Evolutionary conservation across 2,888 invertebrate species (phyloP), one percentile per base, ranked within the genome.

Genomic region (Meandrusa payeni): DNA sequence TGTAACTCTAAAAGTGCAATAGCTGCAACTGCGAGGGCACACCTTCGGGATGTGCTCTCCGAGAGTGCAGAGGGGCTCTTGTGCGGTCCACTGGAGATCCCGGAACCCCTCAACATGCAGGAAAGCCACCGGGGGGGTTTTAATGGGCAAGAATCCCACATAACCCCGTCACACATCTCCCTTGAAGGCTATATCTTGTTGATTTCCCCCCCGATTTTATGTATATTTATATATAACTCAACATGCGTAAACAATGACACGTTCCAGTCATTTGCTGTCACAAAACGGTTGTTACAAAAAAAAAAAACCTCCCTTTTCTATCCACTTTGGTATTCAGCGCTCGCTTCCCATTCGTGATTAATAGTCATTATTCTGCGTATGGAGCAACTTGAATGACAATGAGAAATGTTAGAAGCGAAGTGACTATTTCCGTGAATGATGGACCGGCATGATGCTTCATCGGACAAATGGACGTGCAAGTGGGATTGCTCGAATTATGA

Each of bases 321-420:
- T 37, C 20, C 28, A 17, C 15, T 34, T 13, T 24, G 9, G 26
- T 15, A 38, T 38, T 26, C 37, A 20, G 20, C 24, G 13, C 11
- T 22, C 36, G 43, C 26, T 43, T 31, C 26, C 32, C 6, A 31
- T 13, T 38, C 7, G 17, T 34, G 43, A 43, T 32, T 43, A 43
- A 43, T 32, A 31, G 37, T 26, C 37, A 43, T 43, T 43, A 38
- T 37, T 43, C 37, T 43, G 43, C 43, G 38, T 37, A 22, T 32
- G 43, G 37, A 32, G 28, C 33, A 19, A 34, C 20, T 7, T 33
- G 41, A 41, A 34, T 41, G 41, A 41, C 41, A 41, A 41, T 41
- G 41, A 41, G 33, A 27, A 26, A 34, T 34, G 41, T 41, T 41
- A 27, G 33, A 20, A 34, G 41, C 33, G 13, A 41, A 41, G 28